Percentiles rank a stretch among this genome's conserved stretches.
These are phyloP conservation scores for Suncus etruscus DNA, from an alignment of 2,113 vertebrate species.

Conservation along the genomic window DNA sequence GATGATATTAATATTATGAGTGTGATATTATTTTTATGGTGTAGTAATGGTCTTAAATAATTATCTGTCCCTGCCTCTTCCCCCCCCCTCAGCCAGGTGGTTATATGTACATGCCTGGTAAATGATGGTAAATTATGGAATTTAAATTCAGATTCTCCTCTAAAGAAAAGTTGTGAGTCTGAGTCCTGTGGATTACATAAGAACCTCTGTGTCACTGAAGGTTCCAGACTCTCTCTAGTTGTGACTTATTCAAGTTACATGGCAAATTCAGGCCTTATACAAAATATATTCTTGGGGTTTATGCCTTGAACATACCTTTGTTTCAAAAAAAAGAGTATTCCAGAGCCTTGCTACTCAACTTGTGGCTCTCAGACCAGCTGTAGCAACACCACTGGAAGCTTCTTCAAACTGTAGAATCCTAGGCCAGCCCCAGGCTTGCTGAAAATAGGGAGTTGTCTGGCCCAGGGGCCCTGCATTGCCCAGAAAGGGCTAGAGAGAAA, in stretches of 20 bases:
- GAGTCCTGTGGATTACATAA: neutral
- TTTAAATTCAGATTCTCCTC: slow-evolving; percentile 9
- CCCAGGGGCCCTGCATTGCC: neutral
- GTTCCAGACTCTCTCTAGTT: neutral
- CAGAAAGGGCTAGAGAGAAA: neutral
- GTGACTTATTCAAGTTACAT: neutral
- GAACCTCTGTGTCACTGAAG: neutral
- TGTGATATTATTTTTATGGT: slow-evolving; percentile 2
- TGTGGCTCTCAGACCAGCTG: neutral
- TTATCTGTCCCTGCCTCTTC: neutral
- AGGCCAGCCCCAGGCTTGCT: neutral
- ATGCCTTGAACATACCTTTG: neutral
- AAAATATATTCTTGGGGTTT: neutral
- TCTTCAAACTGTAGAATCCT: neutral
- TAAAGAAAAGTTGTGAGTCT: neutral
- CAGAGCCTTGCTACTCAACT: neutral
- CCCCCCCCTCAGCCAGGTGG: neutral
- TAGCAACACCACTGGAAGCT: neutral
- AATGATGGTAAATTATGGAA: neutral
- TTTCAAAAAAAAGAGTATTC: neutral
- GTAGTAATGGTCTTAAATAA: slow-evolving; percentile 12
- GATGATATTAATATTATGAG: neutral
- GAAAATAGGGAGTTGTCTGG: neutral
- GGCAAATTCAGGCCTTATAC: neutral
- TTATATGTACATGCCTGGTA: neutral